These are phyloP conservation scores for Gorsachius goisagi DNA, from an alignment of 2,113 vertebrate species.

Conservation along the genomic window DNA sequence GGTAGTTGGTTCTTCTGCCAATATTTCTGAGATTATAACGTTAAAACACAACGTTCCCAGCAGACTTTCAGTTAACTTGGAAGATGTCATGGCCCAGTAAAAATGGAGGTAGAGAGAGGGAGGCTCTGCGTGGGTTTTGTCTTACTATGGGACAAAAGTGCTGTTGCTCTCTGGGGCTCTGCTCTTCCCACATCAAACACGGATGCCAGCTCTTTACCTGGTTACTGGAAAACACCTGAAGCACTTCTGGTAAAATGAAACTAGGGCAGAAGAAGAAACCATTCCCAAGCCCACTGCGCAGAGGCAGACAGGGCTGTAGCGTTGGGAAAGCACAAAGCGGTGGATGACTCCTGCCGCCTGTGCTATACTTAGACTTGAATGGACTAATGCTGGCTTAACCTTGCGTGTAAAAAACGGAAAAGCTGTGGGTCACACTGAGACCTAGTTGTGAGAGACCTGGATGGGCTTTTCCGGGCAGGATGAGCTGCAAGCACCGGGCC, in stretches of 20 bases:
- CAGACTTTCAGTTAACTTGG: background rate
- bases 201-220: background rate
- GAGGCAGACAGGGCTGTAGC: fast-evolving
- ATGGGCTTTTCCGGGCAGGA: background rate
- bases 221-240: background rate
- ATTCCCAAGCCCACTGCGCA: background rate
- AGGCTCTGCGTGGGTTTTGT: fast-evolving
- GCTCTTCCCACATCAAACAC: background rate
- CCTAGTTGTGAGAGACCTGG: background rate
- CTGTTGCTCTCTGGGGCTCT: too few species aligned
- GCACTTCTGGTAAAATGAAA: background rate
- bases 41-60: background rate
- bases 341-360: background rate
- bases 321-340: background rate
- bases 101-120: background rate
- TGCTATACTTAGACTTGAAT: background rate
- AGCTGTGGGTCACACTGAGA: background rate
- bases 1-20: background rate
- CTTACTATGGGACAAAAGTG: background rate
- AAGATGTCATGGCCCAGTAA: background rate
- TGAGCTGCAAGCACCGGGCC: background rate
- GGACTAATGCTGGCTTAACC: background rate
- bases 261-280: background rate
- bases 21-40: background rate
- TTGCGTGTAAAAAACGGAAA: background rate